Evolutionary conservation across 2,797 vertebrate species (phyloP).

Genomic region (Falco naumanni): DNA sequence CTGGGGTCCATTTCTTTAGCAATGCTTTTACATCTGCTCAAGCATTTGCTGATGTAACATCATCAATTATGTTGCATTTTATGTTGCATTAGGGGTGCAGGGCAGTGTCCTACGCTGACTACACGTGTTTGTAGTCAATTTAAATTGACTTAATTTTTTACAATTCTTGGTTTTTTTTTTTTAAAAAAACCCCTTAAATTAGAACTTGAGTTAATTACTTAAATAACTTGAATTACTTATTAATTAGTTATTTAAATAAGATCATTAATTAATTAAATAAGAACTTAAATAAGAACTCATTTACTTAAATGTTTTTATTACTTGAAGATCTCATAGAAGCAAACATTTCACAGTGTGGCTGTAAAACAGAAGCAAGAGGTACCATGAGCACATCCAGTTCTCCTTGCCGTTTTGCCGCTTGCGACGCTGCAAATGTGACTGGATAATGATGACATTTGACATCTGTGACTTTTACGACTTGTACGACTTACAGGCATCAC

Average conservation of each 20-base stretch:
- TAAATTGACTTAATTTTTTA: too few species aligned
- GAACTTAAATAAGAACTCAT: too few species aligned
- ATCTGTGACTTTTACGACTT: not conserved
- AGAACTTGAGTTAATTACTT: too few species aligned
- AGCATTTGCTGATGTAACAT: not conserved
- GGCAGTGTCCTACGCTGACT: not conserved
- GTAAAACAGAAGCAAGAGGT: not conserved
- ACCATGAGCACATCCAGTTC: not conserved
- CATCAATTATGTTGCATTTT: too few species aligned
- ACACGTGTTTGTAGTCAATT: too few species aligned
- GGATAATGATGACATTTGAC: not conserved
- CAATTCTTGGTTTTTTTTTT: too few species aligned
- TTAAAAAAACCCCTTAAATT: too few species aligned
- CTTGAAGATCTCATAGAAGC: not conserved
- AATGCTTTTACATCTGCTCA: not conserved
- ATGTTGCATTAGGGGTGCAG: not conserved
- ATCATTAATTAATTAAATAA: too few species aligned
- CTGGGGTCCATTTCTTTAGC: not conserved
- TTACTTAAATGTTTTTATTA: too few species aligned
- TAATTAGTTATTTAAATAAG: too few species aligned
- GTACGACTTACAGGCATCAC: rapidly evolving
- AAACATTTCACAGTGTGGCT: not conserved
- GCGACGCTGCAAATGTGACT: not conserved
- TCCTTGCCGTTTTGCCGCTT: not conserved
- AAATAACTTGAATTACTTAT: too few species aligned